Conservation (phyloP, 2,113 vertebrate genomes). For the Bagarius yarrelli region DNA sequence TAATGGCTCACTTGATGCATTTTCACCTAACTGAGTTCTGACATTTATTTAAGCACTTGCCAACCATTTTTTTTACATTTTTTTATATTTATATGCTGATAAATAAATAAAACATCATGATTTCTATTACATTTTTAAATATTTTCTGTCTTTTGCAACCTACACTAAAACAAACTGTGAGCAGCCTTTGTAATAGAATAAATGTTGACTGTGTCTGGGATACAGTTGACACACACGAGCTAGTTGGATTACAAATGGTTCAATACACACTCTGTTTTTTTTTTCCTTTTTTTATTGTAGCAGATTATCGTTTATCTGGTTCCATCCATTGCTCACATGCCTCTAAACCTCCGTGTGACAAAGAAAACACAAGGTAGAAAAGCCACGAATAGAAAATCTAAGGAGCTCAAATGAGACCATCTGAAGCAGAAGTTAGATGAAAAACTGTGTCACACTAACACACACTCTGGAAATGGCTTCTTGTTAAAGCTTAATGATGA, state of each 20-base stretch:
- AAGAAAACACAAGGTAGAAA: conserved; percentile 5
- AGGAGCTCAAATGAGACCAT: conserved; percentile 33
- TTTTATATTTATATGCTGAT: too few species aligned
- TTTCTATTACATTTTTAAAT: not conserved
- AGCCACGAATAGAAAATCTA: conserved; percentile 32
- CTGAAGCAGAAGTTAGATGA: conserved; percentile 29
- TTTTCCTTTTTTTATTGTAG: not conserved
- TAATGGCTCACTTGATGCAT: conserved; percentile 22
- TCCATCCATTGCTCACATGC: not conserved
- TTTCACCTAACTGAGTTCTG: conserved; percentile 4
- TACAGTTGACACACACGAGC: not conserved
- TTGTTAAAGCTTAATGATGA: conserved; percentile 48
- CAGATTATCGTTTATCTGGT: not conserved
- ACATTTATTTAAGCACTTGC: conserved; percentile 3
- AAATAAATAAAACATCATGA: too few species aligned
- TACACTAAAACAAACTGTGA: not conserved
- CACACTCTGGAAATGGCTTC: conserved; percentile 17
- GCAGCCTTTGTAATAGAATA: too few species aligned
- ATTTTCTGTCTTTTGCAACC: not conserved
- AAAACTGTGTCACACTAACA: conserved; percentile 28
- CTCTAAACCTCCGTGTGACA: not conserved
- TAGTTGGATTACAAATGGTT: not conserved
- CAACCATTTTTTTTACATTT: conserved; percentile 10
- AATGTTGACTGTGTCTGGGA: not conserved
- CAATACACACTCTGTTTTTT: not conserved